phyloP scores from a whole-genome alignment of 2,113 vertebrate species.

The Grallaria varia region DNA sequence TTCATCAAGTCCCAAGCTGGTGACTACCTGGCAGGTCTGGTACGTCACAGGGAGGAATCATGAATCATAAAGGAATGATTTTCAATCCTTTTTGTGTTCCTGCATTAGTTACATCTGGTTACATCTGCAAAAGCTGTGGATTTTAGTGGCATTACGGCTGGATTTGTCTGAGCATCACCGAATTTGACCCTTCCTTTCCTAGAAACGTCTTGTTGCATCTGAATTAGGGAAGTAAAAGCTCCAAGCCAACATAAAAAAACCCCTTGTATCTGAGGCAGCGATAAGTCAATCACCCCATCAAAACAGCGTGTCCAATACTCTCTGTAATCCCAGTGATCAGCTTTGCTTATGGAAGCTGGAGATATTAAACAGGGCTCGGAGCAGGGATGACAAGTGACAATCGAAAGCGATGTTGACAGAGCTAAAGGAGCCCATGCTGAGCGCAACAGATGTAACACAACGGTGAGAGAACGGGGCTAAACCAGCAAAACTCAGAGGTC shows the following conservation, averaged over 20 bases:
- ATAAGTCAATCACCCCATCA: constrained; percentile 26
- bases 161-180: background rate
- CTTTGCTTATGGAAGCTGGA: constrained; percentile 22
- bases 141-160: background rate
- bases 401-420: background rate
- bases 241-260: background rate
- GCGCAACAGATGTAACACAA: background rate
- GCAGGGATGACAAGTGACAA: constrained; percentile 14
- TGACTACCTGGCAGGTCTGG: background rate
- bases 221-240: background rate
- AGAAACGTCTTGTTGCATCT: background rate
- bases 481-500: background rate
- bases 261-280: background rate
- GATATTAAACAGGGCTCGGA: background rate
- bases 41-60: background rate
- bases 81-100: background rate
- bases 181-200: background rate
- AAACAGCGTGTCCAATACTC: background rate
- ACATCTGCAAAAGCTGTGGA: background rate
- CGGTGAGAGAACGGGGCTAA: background rate
- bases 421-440: constrained; percentile 1
- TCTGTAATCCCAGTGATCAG: constrained; percentile 1
- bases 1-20: background rate
- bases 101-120: background rate
- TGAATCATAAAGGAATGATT: background rate